Conservation (phyloP, 2,113 vertebrate genomes). For the Crotalus helleri region DNA sequence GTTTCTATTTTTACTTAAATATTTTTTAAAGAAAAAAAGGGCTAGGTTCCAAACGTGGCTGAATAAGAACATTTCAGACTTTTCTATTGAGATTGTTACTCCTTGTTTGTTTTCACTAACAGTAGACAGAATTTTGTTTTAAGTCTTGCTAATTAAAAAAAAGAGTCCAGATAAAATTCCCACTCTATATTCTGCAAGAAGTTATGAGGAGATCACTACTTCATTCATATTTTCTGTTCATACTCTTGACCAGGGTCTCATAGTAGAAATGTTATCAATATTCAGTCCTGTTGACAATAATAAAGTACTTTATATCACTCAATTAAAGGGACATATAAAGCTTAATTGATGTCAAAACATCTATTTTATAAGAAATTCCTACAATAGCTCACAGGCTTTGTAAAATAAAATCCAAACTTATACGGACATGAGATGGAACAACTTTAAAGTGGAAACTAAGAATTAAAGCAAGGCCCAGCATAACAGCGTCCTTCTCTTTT, state of each 20-base stretch:
- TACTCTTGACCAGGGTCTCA: neutral
- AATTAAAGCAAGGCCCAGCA: neutral
- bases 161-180: neutral
- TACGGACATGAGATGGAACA: neutral
- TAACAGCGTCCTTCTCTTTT: neutral
- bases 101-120: neutral
- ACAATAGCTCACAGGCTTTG: neutral
- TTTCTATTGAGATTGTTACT: neutral
- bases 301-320: neutral
- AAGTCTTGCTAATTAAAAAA: neutral
- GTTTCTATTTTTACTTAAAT: neutral
- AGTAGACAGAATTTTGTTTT: neutral
- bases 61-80: neutral
- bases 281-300: neutral
- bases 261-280: neutral
- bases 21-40: neutral
- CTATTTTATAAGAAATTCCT: neutral
- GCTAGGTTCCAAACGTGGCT: neutral
- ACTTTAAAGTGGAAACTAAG: neutral
- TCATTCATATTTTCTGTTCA: neutral
- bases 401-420: neutral
- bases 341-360: neutral
- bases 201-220: neutral
- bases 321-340: neutral
- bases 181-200: neutral